Base-by-base conservation (phyloP, 2,113 vertebrate species). In the Pagrus major region DNA sequence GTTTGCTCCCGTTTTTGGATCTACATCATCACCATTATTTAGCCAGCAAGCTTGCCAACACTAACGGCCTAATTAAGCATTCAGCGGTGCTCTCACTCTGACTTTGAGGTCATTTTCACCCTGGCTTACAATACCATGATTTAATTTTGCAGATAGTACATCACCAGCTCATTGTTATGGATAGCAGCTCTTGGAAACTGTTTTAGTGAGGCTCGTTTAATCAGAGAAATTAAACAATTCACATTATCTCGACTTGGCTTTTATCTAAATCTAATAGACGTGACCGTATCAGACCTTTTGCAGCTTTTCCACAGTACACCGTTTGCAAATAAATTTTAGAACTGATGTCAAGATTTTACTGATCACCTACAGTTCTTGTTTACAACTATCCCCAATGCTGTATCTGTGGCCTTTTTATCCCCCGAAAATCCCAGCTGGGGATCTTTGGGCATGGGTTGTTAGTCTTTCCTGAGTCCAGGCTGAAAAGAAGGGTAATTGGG, bases 41-140 rank as follows among this genome's bases (percentile, higher is more conserved):
- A 88, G 87, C 82, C 69, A 47, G 69, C 12, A 33, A 12, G 75
- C 83, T 80, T 89, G 91, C 91, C 90, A 91, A 88, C 82, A 76
- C 82, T 87, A 86, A 89, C 84, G 75, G 86, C 81, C 80, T 85
- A 88, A 92, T 93, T 89, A 89, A 84, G 83, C 86, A 89, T 93
- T 88, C 87, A 86, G 85, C 58, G 56, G 66, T 74, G 54, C 83
- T 89, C 83, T 85, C 80, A 64, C 63, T 78, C 70, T 83, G 88
- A 90, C 88, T 86, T 90, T 90, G 83, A 89, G 90, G 89, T 91
- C 80, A 92, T 91, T 91, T 83, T 90, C 84, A 84, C 71, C 86
- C 60, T 68, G 76, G 73, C 80, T 89, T 85, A 82, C 75, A 91
- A 88, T 80, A 59, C 81, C 78, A 71, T 85, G 64, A 83, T 90